These are phyloP conservation scores for Dendrolimus kikuchii DNA, from an alignment of 1,140 invertebrate species.

Conservation along the genomic window DNA sequence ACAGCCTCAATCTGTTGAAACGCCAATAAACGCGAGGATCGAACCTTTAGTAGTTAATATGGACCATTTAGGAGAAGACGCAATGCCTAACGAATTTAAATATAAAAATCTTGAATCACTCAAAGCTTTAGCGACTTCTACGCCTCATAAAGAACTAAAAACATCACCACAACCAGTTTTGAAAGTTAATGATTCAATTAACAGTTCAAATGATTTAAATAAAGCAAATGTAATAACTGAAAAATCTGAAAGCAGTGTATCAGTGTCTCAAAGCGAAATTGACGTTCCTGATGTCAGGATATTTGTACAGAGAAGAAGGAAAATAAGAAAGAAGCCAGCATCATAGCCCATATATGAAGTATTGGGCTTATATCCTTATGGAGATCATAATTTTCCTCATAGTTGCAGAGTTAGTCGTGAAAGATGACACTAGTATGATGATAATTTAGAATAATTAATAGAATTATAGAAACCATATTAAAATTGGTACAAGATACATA, in stretches of 20 bases:
- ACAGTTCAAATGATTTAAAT: constrained; percentile 2
- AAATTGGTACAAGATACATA: background rate
- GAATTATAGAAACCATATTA: background rate
- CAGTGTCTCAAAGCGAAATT: constrained; percentile 13
- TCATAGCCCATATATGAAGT: background rate
- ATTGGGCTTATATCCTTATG: background rate
- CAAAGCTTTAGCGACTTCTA: constrained; percentile 49
- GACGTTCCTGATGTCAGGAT: constrained; percentile 57
- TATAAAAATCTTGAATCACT: constrained; percentile 10
- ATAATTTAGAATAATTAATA: background rate
- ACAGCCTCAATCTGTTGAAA: constrained; percentile 17
- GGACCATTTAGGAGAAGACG: no score
- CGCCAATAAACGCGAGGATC: no score
- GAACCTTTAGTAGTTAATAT: no score
- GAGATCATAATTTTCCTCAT: no score
- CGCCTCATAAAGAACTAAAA: constrained; percentile 31
- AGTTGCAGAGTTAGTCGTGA: background rate
- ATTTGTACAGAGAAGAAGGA: constrained; percentile 47
- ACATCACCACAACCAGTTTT: background rate
- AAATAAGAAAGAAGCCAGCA: constrained; percentile 24
- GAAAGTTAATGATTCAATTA: background rate
- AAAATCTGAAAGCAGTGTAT: constrained; percentile 9
- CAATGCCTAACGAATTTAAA: background rate
- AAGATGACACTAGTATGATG: background rate
- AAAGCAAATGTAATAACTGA: constrained; percentile 6